Percentiles rank a stretch among this genome's conserved stretches.
phyloP scores from a whole-genome alignment of 2,113 vertebrate species.

The Urocitellus parryii region DNA sequence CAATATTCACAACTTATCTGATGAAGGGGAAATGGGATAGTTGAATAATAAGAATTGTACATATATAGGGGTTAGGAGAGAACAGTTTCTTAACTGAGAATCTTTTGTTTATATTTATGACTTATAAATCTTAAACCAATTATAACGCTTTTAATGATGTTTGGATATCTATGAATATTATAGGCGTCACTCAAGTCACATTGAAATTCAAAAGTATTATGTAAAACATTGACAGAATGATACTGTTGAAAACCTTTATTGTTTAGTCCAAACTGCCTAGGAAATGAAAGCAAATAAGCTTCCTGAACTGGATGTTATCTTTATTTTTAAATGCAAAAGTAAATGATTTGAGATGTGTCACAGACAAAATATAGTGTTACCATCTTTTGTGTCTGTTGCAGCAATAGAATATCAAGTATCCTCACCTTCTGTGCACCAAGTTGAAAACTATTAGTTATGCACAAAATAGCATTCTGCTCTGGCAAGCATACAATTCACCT shows the following conservation, averaged over 20 bases:
- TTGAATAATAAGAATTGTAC: neutral
- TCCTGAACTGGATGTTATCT: neutral
- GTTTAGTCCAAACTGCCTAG: neutral
- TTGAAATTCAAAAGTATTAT: neutral
- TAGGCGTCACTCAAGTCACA: neutral
- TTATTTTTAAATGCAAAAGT: constrained; percentile 45
- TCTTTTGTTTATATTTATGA: neutral
- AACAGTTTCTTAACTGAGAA: neutral
- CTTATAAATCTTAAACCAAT: neutral
- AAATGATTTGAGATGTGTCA: neutral
- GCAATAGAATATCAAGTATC: constrained; percentile 6
- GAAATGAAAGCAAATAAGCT: neutral
- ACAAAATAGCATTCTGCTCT: neutral
- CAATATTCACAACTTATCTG: neutral
- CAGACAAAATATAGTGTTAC: neutral
- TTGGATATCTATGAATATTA: neutral
- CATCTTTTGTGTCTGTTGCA: neutral
- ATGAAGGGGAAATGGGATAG: neutral
- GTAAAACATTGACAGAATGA: neutral
- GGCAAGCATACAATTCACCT: constrained; percentile 18
- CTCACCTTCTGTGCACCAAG: neutral
- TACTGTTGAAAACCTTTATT: neutral
- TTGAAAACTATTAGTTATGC: constrained; percentile 22
- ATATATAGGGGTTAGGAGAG: neutral
- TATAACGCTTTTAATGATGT: neutral